These are phyloP conservation scores for Leuciscus idus DNA, from an alignment of 2,113 vertebrate species.

Conservation along the genomic window DNA sequence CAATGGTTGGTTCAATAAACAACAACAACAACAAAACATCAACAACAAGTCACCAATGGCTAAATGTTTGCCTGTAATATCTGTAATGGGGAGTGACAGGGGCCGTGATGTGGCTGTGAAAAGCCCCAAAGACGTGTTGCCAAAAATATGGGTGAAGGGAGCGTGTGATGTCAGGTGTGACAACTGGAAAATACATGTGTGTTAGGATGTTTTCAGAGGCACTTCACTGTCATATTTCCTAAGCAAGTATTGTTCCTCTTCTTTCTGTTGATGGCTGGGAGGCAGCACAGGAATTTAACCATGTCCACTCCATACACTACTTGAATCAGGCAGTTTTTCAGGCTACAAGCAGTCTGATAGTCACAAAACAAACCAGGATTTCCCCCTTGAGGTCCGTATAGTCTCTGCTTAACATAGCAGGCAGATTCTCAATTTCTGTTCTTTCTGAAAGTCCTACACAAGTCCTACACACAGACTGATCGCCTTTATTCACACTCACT, in stretches of 20 bases:
- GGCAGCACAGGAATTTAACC: not conserved
- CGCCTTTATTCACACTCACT: not conserved
- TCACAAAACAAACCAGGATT: not conserved
- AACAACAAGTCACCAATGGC: not conserved
- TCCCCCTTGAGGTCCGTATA: not conserved
- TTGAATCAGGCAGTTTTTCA: not conserved
- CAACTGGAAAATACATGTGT: not conserved
- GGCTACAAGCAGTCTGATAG: not conserved
- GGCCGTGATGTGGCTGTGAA: not conserved
- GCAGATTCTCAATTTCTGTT: not conserved
- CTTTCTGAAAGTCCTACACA: too few species aligned
- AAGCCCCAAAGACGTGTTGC: not conserved
- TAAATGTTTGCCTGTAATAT: not conserved
- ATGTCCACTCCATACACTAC: not conserved
- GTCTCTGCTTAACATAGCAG: not conserved
- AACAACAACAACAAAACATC: not conserved
- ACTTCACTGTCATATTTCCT: not conserved
- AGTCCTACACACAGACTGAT: slow-evolving; percentile 12
- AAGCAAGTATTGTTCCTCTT: not conserved
- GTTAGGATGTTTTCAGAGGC: slow-evolving; percentile 1
- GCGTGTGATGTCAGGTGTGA: not conserved
- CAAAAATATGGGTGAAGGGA: not conserved
- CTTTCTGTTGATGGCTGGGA: not conserved
- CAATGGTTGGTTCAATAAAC: not conserved
- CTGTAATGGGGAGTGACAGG: slow-evolving; percentile 1